phyloP scores from a whole-genome alignment of 2,113 vertebrate species.

The Ariopsis seemanni region DNA sequence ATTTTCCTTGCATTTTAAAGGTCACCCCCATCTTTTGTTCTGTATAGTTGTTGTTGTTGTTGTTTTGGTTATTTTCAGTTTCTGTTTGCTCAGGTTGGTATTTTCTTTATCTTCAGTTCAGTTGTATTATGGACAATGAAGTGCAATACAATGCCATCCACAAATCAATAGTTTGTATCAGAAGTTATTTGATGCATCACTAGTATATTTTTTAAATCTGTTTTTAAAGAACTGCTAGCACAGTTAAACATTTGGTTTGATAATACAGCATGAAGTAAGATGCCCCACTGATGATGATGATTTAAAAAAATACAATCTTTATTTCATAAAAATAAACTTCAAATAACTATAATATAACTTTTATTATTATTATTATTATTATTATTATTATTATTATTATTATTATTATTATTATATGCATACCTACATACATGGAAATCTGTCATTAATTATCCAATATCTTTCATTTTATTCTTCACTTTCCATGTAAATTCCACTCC shows the following conservation, averaged over 20 bases:
- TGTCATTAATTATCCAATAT: not conserved
- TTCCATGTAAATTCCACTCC: not conserved
- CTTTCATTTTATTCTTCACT: slow-evolving; percentile 1
- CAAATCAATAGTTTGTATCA: slow-evolving; percentile 49
- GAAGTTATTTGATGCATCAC: slow-evolving; percentile 62
- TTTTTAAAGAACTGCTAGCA: slow-evolving; percentile 58
- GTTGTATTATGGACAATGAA: slow-evolving; percentile 9
- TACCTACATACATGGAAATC: not conserved
- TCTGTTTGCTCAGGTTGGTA: slow-evolving; percentile 35
- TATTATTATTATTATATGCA: not conserved
- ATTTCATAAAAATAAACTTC: too few relatives aligned
- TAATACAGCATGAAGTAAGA: slow-evolving; percentile 19
- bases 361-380: not conserved
- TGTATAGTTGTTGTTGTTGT: slow-evolving; percentile 47
- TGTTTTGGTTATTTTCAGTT: slow-evolving; percentile 38
- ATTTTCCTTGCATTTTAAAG: slow-evolving; percentile 74
- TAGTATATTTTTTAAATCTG: slow-evolving; percentile 55
- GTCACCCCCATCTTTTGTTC: slow-evolving; percentile 60
- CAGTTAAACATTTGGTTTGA: slow-evolving; percentile 55
- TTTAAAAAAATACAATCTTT: not conserved
- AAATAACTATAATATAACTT: slow-evolving; percentile 1
- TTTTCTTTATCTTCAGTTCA: slow-evolving; percentile 39
- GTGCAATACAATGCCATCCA: not conserved
- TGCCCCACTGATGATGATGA: not conserved
- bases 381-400: not conserved